Evolutionary conservation across 2,797 vertebrate species (phyloP), one percentile per base, ranked within the genome.

Genomic region (Chaenodraco wilsoni): DNA sequence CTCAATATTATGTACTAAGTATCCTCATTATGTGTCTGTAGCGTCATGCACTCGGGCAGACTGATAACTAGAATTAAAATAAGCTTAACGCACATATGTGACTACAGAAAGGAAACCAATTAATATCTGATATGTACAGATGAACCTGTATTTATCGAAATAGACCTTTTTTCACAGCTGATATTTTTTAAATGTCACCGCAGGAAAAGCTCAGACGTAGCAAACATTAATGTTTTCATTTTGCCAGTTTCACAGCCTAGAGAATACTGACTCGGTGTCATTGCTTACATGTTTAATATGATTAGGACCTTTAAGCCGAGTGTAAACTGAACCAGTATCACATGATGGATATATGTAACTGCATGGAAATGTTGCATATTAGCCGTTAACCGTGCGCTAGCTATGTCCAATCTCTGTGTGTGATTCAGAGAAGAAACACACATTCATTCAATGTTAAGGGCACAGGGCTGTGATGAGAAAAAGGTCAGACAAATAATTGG

Each of bases 401-500:
- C 9, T 16, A 6, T 0, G n/a, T 33, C 19, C 11, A 12, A 23
- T 45, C 37, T 52, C 10, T 17, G 0, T 9, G n/a, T 74, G 71
- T 40, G 45, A 68, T 69, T 56, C 55, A 61, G 16, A 59, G 40
- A 23, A 64, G 44, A 46, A 19, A 13, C 14, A 27, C 27, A 27
- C 27, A 27, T 5, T 1, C 27, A 27, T 5, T 1, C 27, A 5
- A 27, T 27, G 27, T 27, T 27, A 27, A 31, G 77, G 65, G 44
- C 44, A 71, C 51, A 27, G n/a, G 31, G 54, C 61, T 7, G 33
- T 66, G 78, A 82, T 74, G 67, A 61, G 70, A 60, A 60, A 58
- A 21, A 43, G 76, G 65, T 67, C 73, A 78, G 71, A 81, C 74
- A 82, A 76, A 81, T 85, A 41, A 80, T 77, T 69, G 72, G 62